Evolutionary conservation across 2,113 vertebrate species (phyloP), one percentile per base, ranked within the genome.

Genomic region (Platysternon megacephalum): DNA sequence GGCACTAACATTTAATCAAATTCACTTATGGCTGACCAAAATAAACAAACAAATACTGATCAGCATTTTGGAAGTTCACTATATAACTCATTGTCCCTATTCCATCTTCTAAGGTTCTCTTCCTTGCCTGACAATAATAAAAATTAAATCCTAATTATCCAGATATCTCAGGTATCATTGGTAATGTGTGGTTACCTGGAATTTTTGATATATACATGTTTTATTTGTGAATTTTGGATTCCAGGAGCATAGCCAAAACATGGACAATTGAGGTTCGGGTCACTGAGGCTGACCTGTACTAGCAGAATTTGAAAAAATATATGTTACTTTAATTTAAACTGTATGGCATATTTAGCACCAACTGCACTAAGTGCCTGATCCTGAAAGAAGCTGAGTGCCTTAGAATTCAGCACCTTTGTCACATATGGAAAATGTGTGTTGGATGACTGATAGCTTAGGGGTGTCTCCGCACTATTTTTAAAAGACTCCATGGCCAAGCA

Each of bases 391-490:
- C 16, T 10, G 39, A 93, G 79, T 10, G 88, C 0, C 1, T 65
- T 3, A 1, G 39, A 91, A 83, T 74, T 86, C 5, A 84, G 5
- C 9, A 85, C n/a, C 72, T 44, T 97, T 97, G 96, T 96, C 93
- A 97, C 96, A 97, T 97, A 97, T 96, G 96, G 95, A 97, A 97
- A 94, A 96, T 93, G 81, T 93, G 92, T 95, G 91, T 95, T 96
- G 97, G 86, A 92, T 96, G 96, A 96, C 96, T 92, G 84, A 97
- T 87, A 96, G 96, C 97, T 97, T 97, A 93, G 32, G 92, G 92
- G 95, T 96, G 96, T 97, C 95, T 96, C 95, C 82, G 86, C 87
- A 96, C 92, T 93, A 93, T 93, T 95, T 96, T 92, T 68, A 68
- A 90, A 95, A 97, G 97, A 96, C 94, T 94, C 94, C 94, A 90